phyloP scores from a whole-genome alignment of 2,888 invertebrate genomes.

The Archips xylosteana region DNA sequence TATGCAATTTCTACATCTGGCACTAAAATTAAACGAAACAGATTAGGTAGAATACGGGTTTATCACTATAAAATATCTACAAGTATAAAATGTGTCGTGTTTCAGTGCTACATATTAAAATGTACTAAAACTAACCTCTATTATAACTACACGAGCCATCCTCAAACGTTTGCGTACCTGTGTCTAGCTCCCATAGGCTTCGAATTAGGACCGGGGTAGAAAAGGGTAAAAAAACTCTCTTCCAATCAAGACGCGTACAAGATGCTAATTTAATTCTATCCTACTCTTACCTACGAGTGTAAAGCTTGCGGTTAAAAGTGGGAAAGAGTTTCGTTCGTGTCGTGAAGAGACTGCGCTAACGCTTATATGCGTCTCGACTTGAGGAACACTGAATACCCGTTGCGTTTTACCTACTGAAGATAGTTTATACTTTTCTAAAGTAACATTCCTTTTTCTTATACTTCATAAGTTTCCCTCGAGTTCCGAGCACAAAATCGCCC shows the following conservation, averaged over 20 bases:
- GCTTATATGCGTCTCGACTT: too few species aligned
- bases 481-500: conserved; percentile 68
- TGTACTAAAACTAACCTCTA: not conserved
- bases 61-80: not conserved
- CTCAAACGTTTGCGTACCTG: not conserved
- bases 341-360: too few species aligned
- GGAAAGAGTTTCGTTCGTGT: too few species aligned
- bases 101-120: not conserved
- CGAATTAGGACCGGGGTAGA: not conserved
- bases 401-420: not conserved
- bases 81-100: not conserved
- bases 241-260: too few species aligned
- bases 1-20: not conserved
- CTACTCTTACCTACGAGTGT: too few species aligned
- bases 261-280: too few species aligned
- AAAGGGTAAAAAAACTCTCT: not conserved
- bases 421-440: conserved; percentile 41
- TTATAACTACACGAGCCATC: not conserved
- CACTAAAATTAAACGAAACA: not conserved
- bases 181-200: too few species aligned
- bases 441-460: conserved; percentile 66
- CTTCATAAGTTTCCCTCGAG: conserved; percentile 64
- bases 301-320: too few species aligned
- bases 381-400: too few species aligned
- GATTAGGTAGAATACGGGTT: not conserved